Base-by-base conservation (phyloP, 2,797 vertebrate species). In the Uromys caudimaculatus region DNA sequence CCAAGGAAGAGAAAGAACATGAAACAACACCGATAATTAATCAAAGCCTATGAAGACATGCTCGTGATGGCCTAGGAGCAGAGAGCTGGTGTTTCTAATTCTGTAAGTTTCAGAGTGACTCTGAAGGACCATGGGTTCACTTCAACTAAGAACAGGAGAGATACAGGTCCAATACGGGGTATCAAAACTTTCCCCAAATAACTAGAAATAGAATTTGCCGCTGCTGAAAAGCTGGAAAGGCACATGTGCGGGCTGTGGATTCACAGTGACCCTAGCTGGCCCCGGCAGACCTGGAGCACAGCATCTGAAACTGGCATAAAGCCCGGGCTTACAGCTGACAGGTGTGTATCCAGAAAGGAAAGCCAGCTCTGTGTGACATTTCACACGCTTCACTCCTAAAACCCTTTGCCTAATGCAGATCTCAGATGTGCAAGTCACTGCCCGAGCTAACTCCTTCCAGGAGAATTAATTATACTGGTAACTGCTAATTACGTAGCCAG, bases 271-370 rank as follows among this genome's bases (percentile, higher is more conserved):
- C 81, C 58, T 60, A 35, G 90, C 52, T 82, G 84, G 44, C 87
- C 77, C 73, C 47, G 8, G 19, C 41, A 95, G 64, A 73, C 75
- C 47, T 87, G 16, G 41, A 38, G 90, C 11, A 21, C 50, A 73
- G 32, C 6, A 52, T 88, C 94, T 77, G n/a, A 90, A 82, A 44
- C 44, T 92, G 95, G 95, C 93, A n/a, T 32, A 17, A 58, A 89
- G 88, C 95, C 95, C 64, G 86, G 79, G 58, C 41, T 96, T 67
- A 54, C 97, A 96, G 81, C 84, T 96, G 93, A 94, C 96, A 96
- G 95, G 87, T 97, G 88, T 93, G 54, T 84, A 56, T 96, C 79
- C 89, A 91, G 84, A 93, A 87, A 90, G 67, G 95, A 95, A 96
- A 54, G 79, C 47, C 38, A 89, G 50, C 69, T 73, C 52, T 64